Percentiles rank a stretch among this genome's conserved stretches.
Conservation (phyloP, 1,140 invertebrate genomes). For the Formica exsecta region DNA sequence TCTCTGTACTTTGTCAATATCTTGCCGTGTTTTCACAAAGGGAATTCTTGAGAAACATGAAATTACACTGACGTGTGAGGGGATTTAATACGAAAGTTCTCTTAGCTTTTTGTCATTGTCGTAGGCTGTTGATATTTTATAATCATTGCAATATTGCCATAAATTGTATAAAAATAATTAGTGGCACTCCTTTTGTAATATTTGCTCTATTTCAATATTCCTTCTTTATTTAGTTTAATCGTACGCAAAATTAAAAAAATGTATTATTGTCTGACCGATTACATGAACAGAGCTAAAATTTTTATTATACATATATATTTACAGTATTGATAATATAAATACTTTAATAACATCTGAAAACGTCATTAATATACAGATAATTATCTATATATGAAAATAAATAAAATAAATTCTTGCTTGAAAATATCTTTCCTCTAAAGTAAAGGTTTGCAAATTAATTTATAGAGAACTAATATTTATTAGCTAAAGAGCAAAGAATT, state of each 20-base stretch:
- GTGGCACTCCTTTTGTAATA: neutral
- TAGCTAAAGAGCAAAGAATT: conserved; percentile 5
- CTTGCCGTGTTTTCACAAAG: neutral
- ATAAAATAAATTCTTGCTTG: no score
- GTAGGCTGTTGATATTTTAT: neutral
- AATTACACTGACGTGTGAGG: neutral
- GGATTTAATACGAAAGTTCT: neutral
- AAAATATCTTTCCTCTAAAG: no score
- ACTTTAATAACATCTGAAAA: neutral
- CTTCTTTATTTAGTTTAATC: neutral
- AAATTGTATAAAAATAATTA: neutral
- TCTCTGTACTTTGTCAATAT: neutral
- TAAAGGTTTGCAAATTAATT: neutral
- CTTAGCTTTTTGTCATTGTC: neutral
- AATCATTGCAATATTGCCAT: neutral
- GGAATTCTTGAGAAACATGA: neutral
- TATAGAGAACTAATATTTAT: neutral
- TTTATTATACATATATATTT: neutral
- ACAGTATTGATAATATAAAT: conserved; percentile 3
- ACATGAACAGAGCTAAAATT: neutral
- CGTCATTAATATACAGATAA: neutral
- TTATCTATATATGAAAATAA: neutral
- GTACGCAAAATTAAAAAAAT: neutral
- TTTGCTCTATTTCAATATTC: neutral
- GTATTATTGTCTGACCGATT: neutral